phyloP scores from a whole-genome alignment of 23 tunicate genomes.

The Trididemnum nubilum region DNA sequence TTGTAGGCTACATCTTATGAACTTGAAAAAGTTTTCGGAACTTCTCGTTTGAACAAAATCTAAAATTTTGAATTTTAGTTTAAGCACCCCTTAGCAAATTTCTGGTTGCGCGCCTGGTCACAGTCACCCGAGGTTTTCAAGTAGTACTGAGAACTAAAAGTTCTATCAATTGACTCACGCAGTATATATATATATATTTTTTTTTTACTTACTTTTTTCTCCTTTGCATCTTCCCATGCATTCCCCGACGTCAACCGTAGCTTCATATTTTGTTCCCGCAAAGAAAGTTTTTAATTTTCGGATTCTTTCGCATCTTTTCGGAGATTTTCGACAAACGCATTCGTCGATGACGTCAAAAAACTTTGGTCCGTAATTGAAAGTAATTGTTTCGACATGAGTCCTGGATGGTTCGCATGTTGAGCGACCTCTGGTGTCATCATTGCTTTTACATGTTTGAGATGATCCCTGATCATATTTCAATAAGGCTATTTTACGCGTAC shows the following conservation, averaged over 20 bases:
- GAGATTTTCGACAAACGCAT: conserved; percentile 56
- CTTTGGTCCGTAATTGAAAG: conserved; percentile 44
- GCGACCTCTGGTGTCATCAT: background rate
- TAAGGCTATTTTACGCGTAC: too few species aligned
- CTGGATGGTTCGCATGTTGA: conserved; percentile 47
- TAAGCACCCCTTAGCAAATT: too few species aligned
- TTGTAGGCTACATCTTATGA: too few species aligned
- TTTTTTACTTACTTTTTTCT: conserved; percentile 42
- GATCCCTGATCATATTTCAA: background rate
- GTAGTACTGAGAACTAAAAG: too few species aligned
- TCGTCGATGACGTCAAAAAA: conserved; percentile 70
- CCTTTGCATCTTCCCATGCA: conserved; percentile 67
- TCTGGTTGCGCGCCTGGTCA: too few species aligned
- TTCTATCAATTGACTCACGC: too few species aligned
- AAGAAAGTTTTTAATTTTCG: conserved; percentile 62
- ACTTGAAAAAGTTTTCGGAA: too few species aligned
- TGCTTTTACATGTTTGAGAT: background rate
- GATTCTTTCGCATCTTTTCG: conserved; percentile 68
- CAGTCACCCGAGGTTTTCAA: too few species aligned
- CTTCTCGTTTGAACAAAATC: too few species aligned
- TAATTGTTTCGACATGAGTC: conserved; percentile 54
- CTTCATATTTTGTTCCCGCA: conserved; percentile 68
- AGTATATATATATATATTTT: too few species aligned
- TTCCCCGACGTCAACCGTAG: conserved; percentile 67
- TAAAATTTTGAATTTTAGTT: too few species aligned